phyloP scores from a whole-genome alignment of 2,888 invertebrate species.

The Villa cingulata region DNA sequence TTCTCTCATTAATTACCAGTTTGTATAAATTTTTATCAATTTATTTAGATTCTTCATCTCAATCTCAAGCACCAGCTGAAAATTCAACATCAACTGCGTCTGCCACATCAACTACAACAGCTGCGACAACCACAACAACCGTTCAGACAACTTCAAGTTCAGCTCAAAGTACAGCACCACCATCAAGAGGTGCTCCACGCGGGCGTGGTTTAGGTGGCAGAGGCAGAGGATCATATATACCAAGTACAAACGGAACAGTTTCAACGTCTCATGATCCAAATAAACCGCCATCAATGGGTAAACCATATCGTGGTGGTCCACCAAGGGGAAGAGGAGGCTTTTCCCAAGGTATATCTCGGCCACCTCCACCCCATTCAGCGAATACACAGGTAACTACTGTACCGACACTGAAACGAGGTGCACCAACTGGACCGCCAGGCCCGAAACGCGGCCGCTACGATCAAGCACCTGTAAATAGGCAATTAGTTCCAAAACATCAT shows the following conservation, averaged over 20 bases:
- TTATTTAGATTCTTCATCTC: conserved; percentile 1
- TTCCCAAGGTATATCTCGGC: conserved; percentile 27
- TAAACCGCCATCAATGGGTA: conserved; percentile 22
- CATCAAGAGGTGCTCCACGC: conserved; percentile 23
- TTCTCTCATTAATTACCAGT: background rate
- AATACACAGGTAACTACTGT: conserved; percentile 34
- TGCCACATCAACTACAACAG: conserved; percentile 24
- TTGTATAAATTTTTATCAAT: background rate
- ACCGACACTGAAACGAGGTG: conserved; percentile 33
- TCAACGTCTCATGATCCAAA: conserved; percentile 18
- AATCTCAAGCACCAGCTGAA: conserved; percentile 8
- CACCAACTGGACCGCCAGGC: conserved; percentile 31
- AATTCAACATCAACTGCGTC: conserved; percentile 22
- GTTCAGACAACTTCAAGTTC: conserved; percentile 15
- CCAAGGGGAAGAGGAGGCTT: conserved; percentile 31
- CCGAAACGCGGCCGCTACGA: conserved; percentile 36
- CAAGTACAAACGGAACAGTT: conserved; percentile 25
- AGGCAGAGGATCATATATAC: conserved; percentile 30
- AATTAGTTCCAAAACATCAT: conserved; percentile 33
- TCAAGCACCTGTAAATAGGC: conserved; percentile 30
- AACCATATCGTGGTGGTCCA: conserved; percentile 28
- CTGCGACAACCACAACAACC: conserved; percentile 14
- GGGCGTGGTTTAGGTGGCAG: conserved; percentile 30
- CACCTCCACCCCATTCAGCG: conserved; percentile 30
- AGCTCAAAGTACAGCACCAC: conserved; percentile 11